These are phyloP conservation scores for Baronia brevicornis DNA, from an alignment of 2,888 invertebrate species.

Conservation along the genomic window DNA sequence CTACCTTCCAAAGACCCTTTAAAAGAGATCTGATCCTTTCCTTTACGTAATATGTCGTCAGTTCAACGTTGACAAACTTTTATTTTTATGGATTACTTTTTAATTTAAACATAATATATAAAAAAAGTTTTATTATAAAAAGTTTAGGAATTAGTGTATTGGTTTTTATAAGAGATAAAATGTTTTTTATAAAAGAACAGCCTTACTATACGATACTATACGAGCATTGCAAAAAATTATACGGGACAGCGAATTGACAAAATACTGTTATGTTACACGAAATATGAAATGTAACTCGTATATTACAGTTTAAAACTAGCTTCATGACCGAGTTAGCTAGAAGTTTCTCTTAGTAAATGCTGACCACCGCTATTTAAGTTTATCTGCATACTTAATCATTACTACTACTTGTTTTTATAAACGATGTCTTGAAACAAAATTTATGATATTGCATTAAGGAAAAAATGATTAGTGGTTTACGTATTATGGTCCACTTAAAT, in stretches of 20 bases:
- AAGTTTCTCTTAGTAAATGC: slow-evolving; percentile 5
- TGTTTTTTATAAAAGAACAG: too few species aligned
- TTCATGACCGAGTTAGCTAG: slow-evolving; percentile 16
- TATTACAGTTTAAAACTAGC: slow-evolving; percentile 10
- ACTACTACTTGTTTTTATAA: slow-evolving; percentile 7
- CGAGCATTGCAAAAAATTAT: too few species aligned
- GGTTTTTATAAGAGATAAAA: too few species aligned
- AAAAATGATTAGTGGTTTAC: slow-evolving; percentile 1
- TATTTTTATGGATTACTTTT: too few species aligned
- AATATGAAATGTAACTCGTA: slow-evolving; percentile 6
- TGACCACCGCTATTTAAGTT: slow-evolving; percentile 1
- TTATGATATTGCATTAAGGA: slow-evolving; percentile 3
- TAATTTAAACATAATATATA: too few species aligned
- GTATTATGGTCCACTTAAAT: background rate
- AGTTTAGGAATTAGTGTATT: too few species aligned
- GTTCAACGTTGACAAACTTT: too few species aligned
- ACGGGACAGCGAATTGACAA: background rate
- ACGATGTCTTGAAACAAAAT: slow-evolving; percentile 5
- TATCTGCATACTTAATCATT: background rate
- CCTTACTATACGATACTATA: too few species aligned
- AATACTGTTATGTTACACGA: slow-evolving; percentile 10
- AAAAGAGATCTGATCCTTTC: too few species aligned
- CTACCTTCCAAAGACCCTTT: too few species aligned
- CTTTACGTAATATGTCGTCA: too few species aligned
- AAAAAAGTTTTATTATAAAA: too few species aligned